Evolutionary conservation across 2,888 invertebrate genomes (phyloP), one percentile per base, ranked within the genome.

Genomic region (Diadegma fenestrale): DNA sequence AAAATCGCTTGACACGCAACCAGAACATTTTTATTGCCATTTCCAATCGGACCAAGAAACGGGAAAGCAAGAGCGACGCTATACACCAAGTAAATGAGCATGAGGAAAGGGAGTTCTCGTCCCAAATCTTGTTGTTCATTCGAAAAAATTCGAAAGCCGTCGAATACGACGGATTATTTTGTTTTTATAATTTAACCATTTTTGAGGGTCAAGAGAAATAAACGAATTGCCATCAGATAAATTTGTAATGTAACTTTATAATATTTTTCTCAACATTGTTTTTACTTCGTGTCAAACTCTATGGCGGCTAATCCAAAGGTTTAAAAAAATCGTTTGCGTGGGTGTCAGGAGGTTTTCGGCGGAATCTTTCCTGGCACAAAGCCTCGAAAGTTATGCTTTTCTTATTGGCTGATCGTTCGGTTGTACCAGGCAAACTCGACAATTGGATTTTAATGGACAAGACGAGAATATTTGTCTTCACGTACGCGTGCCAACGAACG

Each of bases 361-460:
- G 43, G 37, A 26, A 43, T 22, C 30, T 41, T 51, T 22, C 75
- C 80, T 80, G 77, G 73, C 72, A 82, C 82, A 86, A 86, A 85
- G 85, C 85, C 85, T 82, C 33, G 19, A 45, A 22, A 43, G 17
- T 58, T 41, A 45, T 78, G 5, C 45, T 43, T 14, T 69, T 45
- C 58, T 69, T 45, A 43, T 45, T 33, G 14, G 26, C 14, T 26
- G 5, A 58, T 26, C 58, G 58, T 14, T 61, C 41, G 45, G 61
- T 66, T 72, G 71, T 80, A 69, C 76, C 30, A 54, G 71, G 54
- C 54, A 72, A 84, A 72, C 71, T 71, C 61, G 75, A 79, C 43
- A 79, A 33, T 64, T 26, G 58, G 48, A 61, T 75, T 61, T 71
- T 48, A 79, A 64, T 51, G 75, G 43, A 12, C 61, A 63, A 37